phyloP scores from a whole-genome alignment of 2,113 vertebrate genomes.

The Tor tambroides region DNA sequence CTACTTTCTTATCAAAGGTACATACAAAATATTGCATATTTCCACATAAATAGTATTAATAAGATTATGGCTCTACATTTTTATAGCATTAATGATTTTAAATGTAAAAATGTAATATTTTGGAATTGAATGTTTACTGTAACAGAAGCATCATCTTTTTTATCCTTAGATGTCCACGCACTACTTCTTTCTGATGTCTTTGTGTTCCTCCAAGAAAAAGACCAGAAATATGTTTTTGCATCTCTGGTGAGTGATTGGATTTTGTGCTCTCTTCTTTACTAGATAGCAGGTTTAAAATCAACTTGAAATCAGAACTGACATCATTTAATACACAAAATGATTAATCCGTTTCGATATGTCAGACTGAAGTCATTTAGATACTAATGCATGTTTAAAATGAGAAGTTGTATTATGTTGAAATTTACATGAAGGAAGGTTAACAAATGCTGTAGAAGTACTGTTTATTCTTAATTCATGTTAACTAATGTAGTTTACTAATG shows the following conservation, averaged over 20 bases:
- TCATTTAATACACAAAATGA: background rate
- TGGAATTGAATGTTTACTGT: background rate
- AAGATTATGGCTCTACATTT: background rate
- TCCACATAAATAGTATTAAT: background rate
- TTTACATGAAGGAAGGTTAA: background rate
- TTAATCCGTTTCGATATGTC: no score
- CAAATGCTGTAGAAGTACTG: background rate
- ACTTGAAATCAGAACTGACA: background rate
- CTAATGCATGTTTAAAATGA: no score
- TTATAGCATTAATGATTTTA: background rate
- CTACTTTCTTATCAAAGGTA: background rate
- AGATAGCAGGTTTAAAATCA: background rate
- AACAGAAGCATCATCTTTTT: background rate
- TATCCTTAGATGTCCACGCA: slow-evolving; percentile 85
- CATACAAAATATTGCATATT: background rate
- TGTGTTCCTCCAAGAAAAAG: slow-evolving; percentile 96
- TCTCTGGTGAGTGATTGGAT: slow-evolving; percentile 84
- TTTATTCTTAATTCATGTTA: background rate
- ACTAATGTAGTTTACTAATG: background rate
- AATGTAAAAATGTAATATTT: background rate
- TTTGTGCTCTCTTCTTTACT: background rate
- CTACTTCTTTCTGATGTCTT: slow-evolving; percentile 90
- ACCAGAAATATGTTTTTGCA: slow-evolving; percentile 94
- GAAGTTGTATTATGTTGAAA: no score
- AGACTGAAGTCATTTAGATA: no score